A percentile compares a stretch with the other conserved stretches of the same genome.
These are phyloP conservation scores for Ligdia adustata DNA, from an alignment of 2,888 invertebrate genomes.

Conservation along the genomic window DNA sequence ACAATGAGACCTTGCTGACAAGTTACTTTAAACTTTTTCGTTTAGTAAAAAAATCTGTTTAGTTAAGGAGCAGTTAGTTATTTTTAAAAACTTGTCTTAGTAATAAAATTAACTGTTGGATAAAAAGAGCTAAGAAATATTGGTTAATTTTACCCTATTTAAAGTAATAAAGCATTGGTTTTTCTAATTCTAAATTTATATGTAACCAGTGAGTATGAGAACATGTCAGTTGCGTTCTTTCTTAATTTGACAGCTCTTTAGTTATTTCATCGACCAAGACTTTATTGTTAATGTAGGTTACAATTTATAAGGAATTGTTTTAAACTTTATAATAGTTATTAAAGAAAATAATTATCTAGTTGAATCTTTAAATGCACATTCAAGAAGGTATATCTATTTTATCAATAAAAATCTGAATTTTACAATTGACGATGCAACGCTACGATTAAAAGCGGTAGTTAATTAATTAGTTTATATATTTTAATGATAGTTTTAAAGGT, in stretches of 20 bases:
- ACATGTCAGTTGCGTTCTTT: too few relatives aligned
- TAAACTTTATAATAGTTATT: slow-evolving; percentile 25
- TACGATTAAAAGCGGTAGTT: slow-evolving; percentile 51
- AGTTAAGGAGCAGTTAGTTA: slow-evolving; percentile 6
- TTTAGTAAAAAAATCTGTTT: slow-evolving; percentile 25
- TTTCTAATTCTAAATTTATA: too few relatives aligned
- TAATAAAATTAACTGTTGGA: slow-evolving; percentile 1
- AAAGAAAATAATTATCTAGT: slow-evolving; percentile 24
- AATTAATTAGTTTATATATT: slow-evolving; percentile 35
- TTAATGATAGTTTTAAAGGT: too few relatives aligned
- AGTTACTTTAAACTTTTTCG: slow-evolving; percentile 28
- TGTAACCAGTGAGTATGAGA: too few relatives aligned
- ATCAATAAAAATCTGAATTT: slow-evolving; percentile 28
- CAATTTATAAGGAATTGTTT: slow-evolving; percentile 23
- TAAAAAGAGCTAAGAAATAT: slow-evolving; percentile 10
- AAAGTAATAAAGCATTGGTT: too few relatives aligned
- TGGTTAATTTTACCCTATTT: too few relatives aligned
- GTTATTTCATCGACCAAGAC: slow-evolving; percentile 36
- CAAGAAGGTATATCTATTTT: slow-evolving; percentile 19
- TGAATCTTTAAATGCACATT: slow-evolving; percentile 27
- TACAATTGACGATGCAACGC: slow-evolving; percentile 56
- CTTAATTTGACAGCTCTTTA: too few relatives aligned
- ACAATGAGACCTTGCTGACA: slow-evolving; percentile 68
- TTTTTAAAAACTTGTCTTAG: slow-evolving; percentile 7
- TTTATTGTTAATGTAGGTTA: slow-evolving; percentile 17